phyloP scores from a whole-genome alignment of 2,797 vertebrate species.

The Nannoperca obscura region DNA sequence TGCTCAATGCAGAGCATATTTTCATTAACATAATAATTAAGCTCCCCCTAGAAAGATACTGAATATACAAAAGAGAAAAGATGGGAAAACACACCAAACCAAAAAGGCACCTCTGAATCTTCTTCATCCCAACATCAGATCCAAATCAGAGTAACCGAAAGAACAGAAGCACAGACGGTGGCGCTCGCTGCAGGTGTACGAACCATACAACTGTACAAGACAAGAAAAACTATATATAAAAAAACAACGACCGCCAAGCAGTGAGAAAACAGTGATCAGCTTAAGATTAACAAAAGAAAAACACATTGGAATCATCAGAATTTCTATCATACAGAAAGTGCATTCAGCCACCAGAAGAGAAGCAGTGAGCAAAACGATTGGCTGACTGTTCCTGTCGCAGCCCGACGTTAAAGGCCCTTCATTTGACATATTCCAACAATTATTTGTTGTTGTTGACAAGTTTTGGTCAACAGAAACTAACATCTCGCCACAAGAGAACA shows the following conservation, averaged over 20 bases:
- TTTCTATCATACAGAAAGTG: slow-evolving; percentile 75
- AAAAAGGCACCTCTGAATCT: slow-evolving; percentile 82
- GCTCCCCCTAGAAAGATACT: slow-evolving; percentile 76
- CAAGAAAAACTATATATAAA: slow-evolving; percentile 63
- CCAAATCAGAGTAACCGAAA: slow-evolving; percentile 56
- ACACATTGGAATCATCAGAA: slow-evolving; percentile 39
- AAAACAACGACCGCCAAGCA: slow-evolving; percentile 57
- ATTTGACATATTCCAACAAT: not conserved
- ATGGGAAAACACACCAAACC: slow-evolving; percentile 61
- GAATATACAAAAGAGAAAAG: slow-evolving; percentile 48
- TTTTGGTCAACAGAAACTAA: slow-evolving; percentile 3
- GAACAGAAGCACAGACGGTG: slow-evolving; percentile 38
- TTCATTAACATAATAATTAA: slow-evolving; percentile 76
- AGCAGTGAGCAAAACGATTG: slow-evolving; percentile 67
- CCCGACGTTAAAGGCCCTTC: slow-evolving; percentile 28
- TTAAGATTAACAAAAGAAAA: slow-evolving; percentile 48
- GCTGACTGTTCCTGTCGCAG: slow-evolving; percentile 43
- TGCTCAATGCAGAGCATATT: slow-evolving; percentile 80
- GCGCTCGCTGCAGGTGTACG: slow-evolving; percentile 58
- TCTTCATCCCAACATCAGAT: slow-evolving; percentile 43
- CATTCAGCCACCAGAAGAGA: slow-evolving; percentile 69
- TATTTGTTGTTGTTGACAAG: not conserved
- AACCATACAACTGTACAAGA: slow-evolving; percentile 70
- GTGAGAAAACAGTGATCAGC: slow-evolving; percentile 66
- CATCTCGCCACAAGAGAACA: not conserved